These are phyloP conservation scores for Siphamia tubifer DNA, from an alignment of 2,113 vertebrate genomes.

Conservation along the genomic window DNA sequence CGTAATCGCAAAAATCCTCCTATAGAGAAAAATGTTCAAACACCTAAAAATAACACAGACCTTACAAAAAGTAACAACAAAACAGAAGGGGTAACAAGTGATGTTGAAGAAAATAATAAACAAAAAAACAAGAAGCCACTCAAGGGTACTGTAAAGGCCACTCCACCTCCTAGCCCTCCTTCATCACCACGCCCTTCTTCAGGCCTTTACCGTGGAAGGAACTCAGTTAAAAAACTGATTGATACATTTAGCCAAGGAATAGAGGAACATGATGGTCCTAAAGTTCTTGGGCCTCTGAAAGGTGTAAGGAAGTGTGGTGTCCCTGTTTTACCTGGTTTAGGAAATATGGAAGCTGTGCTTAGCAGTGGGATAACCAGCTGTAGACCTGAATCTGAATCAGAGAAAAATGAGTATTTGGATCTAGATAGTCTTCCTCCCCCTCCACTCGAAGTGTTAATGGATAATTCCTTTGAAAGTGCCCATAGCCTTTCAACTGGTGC, in stretches of 20 bases:
- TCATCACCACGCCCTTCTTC: slow-evolving; percentile 60
- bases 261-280: slow-evolving; percentile 57
- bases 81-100: slow-evolving; percentile 8
- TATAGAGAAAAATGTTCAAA: slow-evolving; percentile 76
- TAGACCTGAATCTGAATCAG: slow-evolving; percentile 46
- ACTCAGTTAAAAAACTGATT: slow-evolving; percentile 92
- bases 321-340: slow-evolving; percentile 83
- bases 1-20: slow-evolving; percentile 74
- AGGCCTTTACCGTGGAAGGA: slow-evolving; percentile 62
- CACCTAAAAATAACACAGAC: slow-evolving; percentile 76
- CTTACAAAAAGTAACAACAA: slow-evolving; percentile 48
- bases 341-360: slow-evolving; percentile 57
- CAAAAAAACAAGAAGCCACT: slow-evolving; percentile 35
- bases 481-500: slow-evolving; percentile 17
- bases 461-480: slow-evolving; percentile 81
- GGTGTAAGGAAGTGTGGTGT: slow-evolving; percentile 86
- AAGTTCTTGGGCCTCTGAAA: slow-evolving; percentile 77
- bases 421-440: slow-evolving; percentile 87
- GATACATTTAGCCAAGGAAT: slow-evolving; percentile 87
- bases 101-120: slow-evolving; percentile 47
- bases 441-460: slow-evolving; percentile 89
- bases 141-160: slow-evolving; percentile 43
- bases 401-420: slow-evolving; percentile 71
- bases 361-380: slow-evolving; percentile 62
- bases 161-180: slow-evolving; percentile 66